These are phyloP conservation scores for Forbesichthys agassizii DNA, from an alignment of 2,113 vertebrate species.

Conservation along the genomic window DNA sequence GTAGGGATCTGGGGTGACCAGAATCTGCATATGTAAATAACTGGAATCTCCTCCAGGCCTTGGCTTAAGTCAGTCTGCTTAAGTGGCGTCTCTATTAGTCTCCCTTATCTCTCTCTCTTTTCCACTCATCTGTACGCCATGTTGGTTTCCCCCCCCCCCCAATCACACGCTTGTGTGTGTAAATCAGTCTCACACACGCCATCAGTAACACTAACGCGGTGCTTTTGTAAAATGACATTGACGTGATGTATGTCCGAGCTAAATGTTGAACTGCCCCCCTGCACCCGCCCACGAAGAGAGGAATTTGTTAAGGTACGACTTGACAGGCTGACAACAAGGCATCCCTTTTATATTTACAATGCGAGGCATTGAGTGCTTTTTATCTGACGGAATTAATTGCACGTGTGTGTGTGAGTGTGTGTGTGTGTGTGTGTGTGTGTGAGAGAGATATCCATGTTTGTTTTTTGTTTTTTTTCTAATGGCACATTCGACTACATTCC, in stretches of 20 bases:
- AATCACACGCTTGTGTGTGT: not conserved
- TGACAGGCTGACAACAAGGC: constrained; percentile 62
- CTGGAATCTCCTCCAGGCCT: constrained; percentile 63
- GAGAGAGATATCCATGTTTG: constrained; percentile 18
- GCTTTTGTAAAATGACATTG: constrained; percentile 59
- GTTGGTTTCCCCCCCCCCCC: constrained; percentile 5
- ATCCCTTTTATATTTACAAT: constrained; percentile 58
- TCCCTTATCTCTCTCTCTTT: constrained; percentile 4
- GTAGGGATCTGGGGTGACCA: constrained; percentile 72
- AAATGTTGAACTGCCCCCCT: constrained; percentile 53
- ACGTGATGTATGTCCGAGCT: constrained; percentile 62
- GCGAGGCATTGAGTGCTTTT: constrained; percentile 22
- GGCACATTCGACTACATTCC: constrained; percentile 30
- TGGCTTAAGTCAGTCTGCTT: constrained; percentile 15
- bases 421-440: constrained; percentile 16
- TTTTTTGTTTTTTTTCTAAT: constrained; percentile 18
- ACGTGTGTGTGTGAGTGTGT: constrained; percentile 13
- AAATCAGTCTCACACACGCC: constrained; percentile 8
- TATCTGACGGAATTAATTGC: constrained; percentile 15
- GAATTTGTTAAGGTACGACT: constrained; percentile 61
- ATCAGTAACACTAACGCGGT: constrained; percentile 56
- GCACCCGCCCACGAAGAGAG: constrained; percentile 25
- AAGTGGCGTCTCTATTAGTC: constrained; percentile 13
- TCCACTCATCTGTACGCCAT: not conserved
- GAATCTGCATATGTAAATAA: constrained; percentile 75